These are phyloP conservation scores for Anguilla japonica DNA, from an alignment of 2,113 vertebrate genomes.

Conservation along the genomic window DNA sequence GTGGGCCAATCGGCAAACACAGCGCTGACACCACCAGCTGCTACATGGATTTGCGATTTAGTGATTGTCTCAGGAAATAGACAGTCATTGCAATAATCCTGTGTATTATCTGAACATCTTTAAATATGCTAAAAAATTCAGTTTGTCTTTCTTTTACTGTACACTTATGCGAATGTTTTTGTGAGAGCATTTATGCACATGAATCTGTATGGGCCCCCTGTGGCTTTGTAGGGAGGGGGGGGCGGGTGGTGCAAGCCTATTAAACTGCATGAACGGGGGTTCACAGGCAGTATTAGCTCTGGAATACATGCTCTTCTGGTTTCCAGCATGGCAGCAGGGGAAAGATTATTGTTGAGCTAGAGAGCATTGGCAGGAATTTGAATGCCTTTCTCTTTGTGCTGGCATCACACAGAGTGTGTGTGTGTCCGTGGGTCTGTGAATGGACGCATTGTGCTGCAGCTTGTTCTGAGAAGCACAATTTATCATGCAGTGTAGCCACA, in stretches of 20 bases:
- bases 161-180: neutral
- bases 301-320: neutral
- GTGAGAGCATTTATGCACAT: neutral
- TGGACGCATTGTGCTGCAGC: neutral
- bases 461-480: conserved; percentile 1
- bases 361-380: neutral
- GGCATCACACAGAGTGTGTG: neutral
- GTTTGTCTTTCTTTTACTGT: no score
- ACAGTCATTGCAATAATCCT: no score
- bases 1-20: neutral
- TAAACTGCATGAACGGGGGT: neutral
- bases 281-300: neutral
- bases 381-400: neutral
- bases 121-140: no score
- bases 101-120: no score
- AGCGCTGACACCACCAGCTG: neutral
- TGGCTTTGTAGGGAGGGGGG: neutral
- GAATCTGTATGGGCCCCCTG: neutral
- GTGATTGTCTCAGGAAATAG: neutral
- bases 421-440: neutral
- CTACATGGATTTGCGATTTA: neutral
- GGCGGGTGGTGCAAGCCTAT: neutral
- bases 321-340: neutral
- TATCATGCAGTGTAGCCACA: neutral
- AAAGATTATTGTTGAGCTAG: neutral